Evolutionary conservation across 1,140 invertebrate genomes (phyloP), one percentile per base, ranked within the genome.

Genomic region (Zeugodacus cucurbitae): DNA sequence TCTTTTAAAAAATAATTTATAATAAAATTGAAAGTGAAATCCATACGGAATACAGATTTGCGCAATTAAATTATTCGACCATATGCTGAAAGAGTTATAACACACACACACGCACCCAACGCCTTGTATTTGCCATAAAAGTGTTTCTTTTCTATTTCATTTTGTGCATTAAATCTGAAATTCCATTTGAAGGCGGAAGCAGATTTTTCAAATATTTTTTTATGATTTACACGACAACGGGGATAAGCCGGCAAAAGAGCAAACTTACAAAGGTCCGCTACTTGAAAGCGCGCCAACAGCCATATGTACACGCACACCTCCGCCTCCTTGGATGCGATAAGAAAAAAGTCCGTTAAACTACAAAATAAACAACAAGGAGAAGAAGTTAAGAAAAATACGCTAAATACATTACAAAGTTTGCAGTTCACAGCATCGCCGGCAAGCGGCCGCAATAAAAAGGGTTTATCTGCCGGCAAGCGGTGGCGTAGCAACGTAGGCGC

Each of bases 331-430:
- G 11, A n/a, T 82, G 41, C 22, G 37, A 54, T 48, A 82, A 48
- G 44, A 82, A 26, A 82, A 10, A 48, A 82, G 26, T 48, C 8
- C n/a, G 11, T 22, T 82, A 54, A 82, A 48, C 74, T 82, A 82
- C 74, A 82, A 48, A 82, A 7, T 82, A 82, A 82, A 41, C 70
- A 74, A 54, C 48, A 20, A 37, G 64, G 58, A 62, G 58, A 64
- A 70, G 37, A 82, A 82, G 74, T 82, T 82, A 48, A n/a, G 74
- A 22, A 82, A 82, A 82, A 82, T 41, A 82, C 74, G 74, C 41
- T 26, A 82, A 82, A 82, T 82, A 82, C 74, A 82, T 82, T 54
- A 82, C 74, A 82, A 82, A 82, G 74, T 48, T 82, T 82, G 74
- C 41, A 82, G 74, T 82, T 48, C 41, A 44, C 8, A 48, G 41